phyloP scores from a whole-genome alignment of 2,888 invertebrate species.

The Cheiracanthium punctorium region DNA sequence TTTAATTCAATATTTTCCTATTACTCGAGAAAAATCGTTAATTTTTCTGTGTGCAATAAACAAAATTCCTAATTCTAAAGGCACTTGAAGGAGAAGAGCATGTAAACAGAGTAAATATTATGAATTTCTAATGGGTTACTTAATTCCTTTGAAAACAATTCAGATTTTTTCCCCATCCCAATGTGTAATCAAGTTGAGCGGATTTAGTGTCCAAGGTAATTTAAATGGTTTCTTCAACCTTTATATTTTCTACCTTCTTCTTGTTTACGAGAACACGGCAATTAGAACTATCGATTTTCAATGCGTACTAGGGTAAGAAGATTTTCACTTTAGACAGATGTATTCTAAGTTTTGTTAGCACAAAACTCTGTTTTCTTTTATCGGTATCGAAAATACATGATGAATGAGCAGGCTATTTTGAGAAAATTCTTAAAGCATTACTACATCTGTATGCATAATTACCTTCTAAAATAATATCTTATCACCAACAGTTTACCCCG shows the following conservation, averaged over 20 bases:
- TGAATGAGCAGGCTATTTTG: background rate
- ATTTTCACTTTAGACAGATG: conserved; percentile 17
- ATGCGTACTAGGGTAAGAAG: background rate
- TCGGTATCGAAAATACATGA: conserved; percentile 11
- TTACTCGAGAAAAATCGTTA: background rate
- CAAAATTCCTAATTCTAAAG: background rate
- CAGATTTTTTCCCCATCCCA: background rate
- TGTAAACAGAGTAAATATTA: conserved; percentile 1
- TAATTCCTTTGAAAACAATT: conserved; percentile 6
- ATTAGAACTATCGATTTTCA: conserved; percentile 23
- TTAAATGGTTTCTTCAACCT: conserved; percentile 25
- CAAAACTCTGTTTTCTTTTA: conserved; percentile 7
- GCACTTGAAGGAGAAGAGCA: background rate
- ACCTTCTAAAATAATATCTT: conserved; percentile 13
- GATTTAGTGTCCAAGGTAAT: conserved; percentile 4
- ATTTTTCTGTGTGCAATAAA: conserved; percentile 2
- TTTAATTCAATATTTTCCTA: conserved; percentile 7
- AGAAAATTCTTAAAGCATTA: conserved; percentile 8
- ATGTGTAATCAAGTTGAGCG: background rate
- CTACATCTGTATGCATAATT: conserved; percentile 4
- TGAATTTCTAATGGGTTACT: conserved; percentile 4
- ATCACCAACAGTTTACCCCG: background rate
- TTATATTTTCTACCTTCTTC: conserved; percentile 15
- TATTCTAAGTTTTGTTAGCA: conserved; percentile 10
- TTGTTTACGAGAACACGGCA: conserved; percentile 10